These are phyloP conservation scores for Orthonevra nobilis DNA, from an alignment of 2,888 invertebrate genomes.

Conservation along the genomic window DNA sequence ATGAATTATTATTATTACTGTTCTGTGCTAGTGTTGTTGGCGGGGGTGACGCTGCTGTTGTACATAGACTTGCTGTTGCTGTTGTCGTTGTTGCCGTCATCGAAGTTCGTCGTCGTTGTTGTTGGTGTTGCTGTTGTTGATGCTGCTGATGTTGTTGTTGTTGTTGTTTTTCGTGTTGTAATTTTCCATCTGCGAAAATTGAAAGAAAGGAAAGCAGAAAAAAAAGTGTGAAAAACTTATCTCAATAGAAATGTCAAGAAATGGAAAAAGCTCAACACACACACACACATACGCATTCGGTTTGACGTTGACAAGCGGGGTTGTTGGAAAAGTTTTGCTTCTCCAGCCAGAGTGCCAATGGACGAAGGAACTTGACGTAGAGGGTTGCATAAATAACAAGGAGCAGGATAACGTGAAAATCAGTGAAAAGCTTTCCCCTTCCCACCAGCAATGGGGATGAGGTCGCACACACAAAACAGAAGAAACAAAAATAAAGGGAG, in stretches of 20 bases:
- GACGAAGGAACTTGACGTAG: not conserved
- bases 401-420: too few species aligned
- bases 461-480: constrained; percentile 1
- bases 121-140: constrained; percentile 50
- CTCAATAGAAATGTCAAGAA: constrained; percentile 40
- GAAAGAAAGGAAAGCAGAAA: constrained; percentile 13
- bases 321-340: not conserved
- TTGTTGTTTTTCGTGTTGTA: constrained; percentile 29
- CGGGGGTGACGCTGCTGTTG: constrained; percentile 18
- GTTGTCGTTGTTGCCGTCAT: constrained; percentile 49
- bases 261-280: constrained; percentile 21
- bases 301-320: not conserved
- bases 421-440: constrained; percentile 14
- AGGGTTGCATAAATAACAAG: constrained; percentile 3
- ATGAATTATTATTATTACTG: too few species aligned
- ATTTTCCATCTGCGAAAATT: constrained; percentile 50
- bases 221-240: constrained; percentile 40
- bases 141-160: constrained; percentile 45
- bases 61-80: constrained; percentile 20
- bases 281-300: not conserved
- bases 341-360: constrained; percentile 22
- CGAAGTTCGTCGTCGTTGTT: constrained; percentile 62
- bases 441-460: not conserved
- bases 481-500: constrained; percentile 34
- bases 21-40: constrained; percentile 15